Evolutionary conservation across 2,797 vertebrate genomes (phyloP).

Genomic region (Rhinogobio ventralis): DNA sequence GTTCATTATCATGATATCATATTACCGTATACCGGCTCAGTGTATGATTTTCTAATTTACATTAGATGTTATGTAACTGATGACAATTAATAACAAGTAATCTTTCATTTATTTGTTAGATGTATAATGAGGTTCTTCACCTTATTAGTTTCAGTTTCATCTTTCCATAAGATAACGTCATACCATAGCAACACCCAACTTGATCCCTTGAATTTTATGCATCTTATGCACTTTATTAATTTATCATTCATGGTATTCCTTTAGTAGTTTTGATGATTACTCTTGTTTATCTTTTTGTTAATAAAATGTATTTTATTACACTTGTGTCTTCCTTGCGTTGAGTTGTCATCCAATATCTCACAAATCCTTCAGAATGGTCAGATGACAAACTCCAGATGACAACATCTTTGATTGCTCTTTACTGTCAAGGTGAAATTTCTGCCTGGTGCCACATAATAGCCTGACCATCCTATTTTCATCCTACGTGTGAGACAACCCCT

Average conservation of each 20-base stretch:
- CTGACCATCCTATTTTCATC: not conserved
- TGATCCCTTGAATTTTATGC: not conserved
- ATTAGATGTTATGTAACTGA: not conserved
- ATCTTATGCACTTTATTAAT: too few relatives aligned
- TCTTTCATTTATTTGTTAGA: not conserved
- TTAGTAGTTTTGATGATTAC: too few relatives aligned
- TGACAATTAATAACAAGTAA: not conserved
- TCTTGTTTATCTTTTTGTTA: too few relatives aligned
- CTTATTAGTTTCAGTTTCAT: too few relatives aligned
- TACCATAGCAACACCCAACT: not conserved
- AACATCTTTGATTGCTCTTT: not conserved
- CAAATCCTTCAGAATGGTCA: too few relatives aligned
- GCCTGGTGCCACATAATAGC: not conserved
- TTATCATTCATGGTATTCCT: not conserved
- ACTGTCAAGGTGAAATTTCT: not conserved
- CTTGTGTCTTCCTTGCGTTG: too few relatives aligned
- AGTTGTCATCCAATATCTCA: too few relatives aligned
- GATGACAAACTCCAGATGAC: too few relatives aligned
- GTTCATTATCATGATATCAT: too few relatives aligned
- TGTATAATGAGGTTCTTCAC: not conserved
- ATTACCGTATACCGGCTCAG: not conserved
- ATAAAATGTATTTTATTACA: too few relatives aligned
- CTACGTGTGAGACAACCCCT: too few relatives aligned
- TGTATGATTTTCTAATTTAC: not conserved
- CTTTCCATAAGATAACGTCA: too few relatives aligned